Base-by-base conservation (phyloP, 1,140 invertebrate species). In the Pachypeltis micranthus region DNA sequence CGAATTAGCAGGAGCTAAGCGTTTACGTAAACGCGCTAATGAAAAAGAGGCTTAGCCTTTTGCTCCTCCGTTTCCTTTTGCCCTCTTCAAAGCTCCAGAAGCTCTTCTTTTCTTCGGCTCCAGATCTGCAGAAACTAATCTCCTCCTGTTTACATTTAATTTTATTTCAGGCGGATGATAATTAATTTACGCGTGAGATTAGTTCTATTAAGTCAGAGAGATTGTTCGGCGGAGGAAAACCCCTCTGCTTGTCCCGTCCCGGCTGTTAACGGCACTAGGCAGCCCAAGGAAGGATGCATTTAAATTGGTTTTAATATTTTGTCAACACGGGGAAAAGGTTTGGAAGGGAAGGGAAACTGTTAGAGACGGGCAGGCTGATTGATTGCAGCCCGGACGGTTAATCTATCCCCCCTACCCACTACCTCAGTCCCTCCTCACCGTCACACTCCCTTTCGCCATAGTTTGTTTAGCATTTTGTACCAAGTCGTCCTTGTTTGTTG, bases 251-350 rank as follows among this genome's bases (percentile, higher is more conserved):
- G 7, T 39, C 47, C 47, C 4, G 19, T 21, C 19, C 47, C 47
- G 12, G 23, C 47, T 21, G 12, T 51, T 21, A 21, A 51, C 47
- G 47, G 47, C 12, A 21, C 47, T 21, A 51, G 16, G 16, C 7
- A 7, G 31, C 23, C 57, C 57, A 28, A 31, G 57, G 55, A 26
- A 51, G 47, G 60, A 62, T 62, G 60, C 60, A 62, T 62, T 62
- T 62, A 62, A 62, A 62, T 62, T 62, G 60, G 60, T 62, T 62
- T 62, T 62, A 62, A 62, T 62, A 62, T 51, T 51, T 62, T 51
- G 60, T 51, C 60, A 47, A 62, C 26, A 47, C 44, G 16, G 14
- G n/a, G 47, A 4, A 10, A 51, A 51, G n/a, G 34, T 10, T 4
- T 51, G 47, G 21, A 21, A 21, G 47, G 4, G 10, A 21, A 51